Base-by-base conservation (phyloP, 2,113 vertebrate genomes). In the Dicaeum eximium region DNA sequence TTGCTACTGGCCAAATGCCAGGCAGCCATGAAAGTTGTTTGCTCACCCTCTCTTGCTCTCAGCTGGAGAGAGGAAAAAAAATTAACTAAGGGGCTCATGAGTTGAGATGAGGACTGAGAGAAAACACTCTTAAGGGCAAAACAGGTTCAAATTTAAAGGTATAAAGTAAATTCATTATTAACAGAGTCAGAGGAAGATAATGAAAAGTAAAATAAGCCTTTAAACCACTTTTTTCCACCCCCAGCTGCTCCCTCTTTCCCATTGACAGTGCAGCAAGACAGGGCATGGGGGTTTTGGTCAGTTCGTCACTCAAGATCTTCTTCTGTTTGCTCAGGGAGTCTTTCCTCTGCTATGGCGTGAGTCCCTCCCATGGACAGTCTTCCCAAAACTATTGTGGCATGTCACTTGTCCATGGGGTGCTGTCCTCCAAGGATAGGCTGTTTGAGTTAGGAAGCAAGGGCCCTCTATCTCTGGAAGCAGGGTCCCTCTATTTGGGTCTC, bases 301-400 rank as follows among this genome's bases (percentile, higher is more conserved):
- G 6, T 40, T 61, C 1, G 0, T 77, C 30, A 27, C 35, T 10
- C 1, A 1, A 27, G 30, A 62, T 61, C 4, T 61, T 60, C 19
- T 31, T 48, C 35, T 50, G 10, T 62, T 50, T 25, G 7, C 35
- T 62, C 23, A 51, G 30, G 35, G 13, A 62, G 28, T 60, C 28
- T 38, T 75, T 15, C 57, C 23, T 48, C 35, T 50, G 45, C 22
- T 33, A 10, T 50, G 21, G 8, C 16, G 3, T 62, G 35, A 48
- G 45, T 40, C 23, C 74, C 23, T 78, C 30, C 37, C 23, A 40
- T 1, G 0, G 28, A 31, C n/a, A 57, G 28, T 77, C 16, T 61
- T 38, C 13, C 28, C 57, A 50, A 62, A 50, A 77, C 45, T 61
- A 27, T 33, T 50, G 45, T 33, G 35, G 10, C 21, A 48, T 48